Base-by-base conservation (phyloP, 2,888 invertebrate genomes). In the Elmis aenea region DNA sequence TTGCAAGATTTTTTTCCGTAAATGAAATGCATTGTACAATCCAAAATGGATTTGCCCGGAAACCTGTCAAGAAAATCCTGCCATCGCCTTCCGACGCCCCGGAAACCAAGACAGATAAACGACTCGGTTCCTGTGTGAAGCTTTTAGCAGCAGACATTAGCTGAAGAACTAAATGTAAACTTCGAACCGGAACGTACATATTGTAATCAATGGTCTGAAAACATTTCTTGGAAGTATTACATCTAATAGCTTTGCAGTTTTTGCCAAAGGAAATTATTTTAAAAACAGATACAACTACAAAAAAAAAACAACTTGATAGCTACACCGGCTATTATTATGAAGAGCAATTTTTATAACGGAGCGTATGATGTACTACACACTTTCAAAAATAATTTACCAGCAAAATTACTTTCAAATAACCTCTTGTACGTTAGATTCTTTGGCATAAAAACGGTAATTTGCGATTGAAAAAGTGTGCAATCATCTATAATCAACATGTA, bases 71-170 rank as follows among this genome's bases (percentile, higher is more conserved):
- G 18, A 18, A 18, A 18, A 18, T 18, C 18, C 8, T 18, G 18
- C 8, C 5, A 18, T 6, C 8, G 27, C 32, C 24, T 31, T 37
- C 38, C 42, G 35, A 38, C 50, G 31, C 46, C 46, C 52, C 45
- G 53, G 53, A 53, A 49, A 43, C 41, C 43, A 27, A 40, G 42
- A 39, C 46, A 50, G 50, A 51, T 47, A 51, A 53, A 51, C 50
- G 51, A 38, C 38, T 29, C 25, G 39, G 38, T 46, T 52, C 52
- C 52, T 43, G 46, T 47, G 33, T 40, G 32, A 41, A 45, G 48
- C 47, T 50, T 46, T 48, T 48, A 48, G 38, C 26, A 30, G 32
- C 37, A 20, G 38, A 44, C 48, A 46, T 46, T 48, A 46, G 27
- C 31, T 31, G 35, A 40, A 41, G 41, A 42, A 39, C 42, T 31